Evolutionary conservation across 2,888 invertebrate species (phyloP).

Genomic region (Ashinkailepas kermadecensis): DNA sequence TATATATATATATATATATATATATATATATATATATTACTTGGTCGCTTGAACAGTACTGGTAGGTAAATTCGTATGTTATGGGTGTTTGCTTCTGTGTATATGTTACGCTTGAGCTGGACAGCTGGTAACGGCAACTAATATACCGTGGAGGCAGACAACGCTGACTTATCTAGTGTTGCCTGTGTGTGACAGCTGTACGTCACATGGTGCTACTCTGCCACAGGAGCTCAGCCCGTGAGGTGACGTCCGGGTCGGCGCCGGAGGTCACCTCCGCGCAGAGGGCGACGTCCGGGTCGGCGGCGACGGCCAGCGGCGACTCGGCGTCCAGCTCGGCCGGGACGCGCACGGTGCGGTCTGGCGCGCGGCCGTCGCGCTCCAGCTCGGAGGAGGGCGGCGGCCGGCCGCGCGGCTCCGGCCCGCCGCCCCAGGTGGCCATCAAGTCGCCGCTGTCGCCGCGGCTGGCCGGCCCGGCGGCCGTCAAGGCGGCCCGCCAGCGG

Average conservation of each 20-base stretch:
- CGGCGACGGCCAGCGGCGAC: not conserved
- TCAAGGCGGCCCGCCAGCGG: conserved; percentile 17
- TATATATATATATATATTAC: too few relatives aligned
- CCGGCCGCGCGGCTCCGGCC: not conserved
- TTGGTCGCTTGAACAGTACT: too few relatives aligned
- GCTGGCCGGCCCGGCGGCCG: not conserved
- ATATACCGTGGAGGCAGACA: too few relatives aligned
- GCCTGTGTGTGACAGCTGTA: too few relatives aligned
- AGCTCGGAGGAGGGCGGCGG: not conserved
- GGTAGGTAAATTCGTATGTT: too few relatives aligned
- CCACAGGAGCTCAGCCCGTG: not conserved
- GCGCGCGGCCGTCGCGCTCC: not conserved
- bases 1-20: too few relatives aligned
- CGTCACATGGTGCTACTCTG: not conserved
- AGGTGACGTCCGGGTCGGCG: not conserved
- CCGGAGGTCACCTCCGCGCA: not conserved
- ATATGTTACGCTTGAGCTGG: too few relatives aligned
- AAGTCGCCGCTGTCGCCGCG: conserved; percentile 24
- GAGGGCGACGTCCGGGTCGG: not conserved
- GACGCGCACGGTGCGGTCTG: not conserved
- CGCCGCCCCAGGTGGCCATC: not conserved
- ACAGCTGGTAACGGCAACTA: too few relatives aligned
- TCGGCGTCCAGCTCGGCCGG: not conserved
- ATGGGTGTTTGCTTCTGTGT: too few relatives aligned
- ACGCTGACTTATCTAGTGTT: too few relatives aligned